Conservation (phyloP, 2,113 vertebrate genomes). For the Columba livia region DNA sequence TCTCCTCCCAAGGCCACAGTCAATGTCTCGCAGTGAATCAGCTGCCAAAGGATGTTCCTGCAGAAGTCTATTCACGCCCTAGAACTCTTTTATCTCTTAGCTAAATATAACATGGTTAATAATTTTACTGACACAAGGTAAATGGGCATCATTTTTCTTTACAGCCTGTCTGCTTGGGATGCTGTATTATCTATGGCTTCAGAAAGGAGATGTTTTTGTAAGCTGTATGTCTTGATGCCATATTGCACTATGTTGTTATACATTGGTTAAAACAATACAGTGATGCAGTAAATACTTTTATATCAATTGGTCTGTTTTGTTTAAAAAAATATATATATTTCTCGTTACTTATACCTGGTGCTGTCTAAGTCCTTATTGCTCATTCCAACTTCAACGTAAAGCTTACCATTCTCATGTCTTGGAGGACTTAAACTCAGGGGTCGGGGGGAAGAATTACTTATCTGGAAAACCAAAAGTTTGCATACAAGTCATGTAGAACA, state of each 20-base stretch:
- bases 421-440: not conserved
- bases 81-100: not conserved
- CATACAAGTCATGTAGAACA: not conserved
- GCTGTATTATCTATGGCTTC: not conserved
- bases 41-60: conserved; percentile 56
- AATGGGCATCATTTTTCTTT: not conserved
- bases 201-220: not conserved
- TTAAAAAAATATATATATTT: not conserved
- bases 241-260: not conserved
- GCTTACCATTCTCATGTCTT: not conserved
- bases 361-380: not conserved
- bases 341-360: not conserved
- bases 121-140: not conserved
- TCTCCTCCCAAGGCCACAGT: conserved; percentile 47
- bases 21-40: not conserved
- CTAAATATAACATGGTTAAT: conserved; percentile 14
- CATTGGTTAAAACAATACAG: not conserved
- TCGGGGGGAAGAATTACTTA: not conserved
- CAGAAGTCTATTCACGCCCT: conserved; percentile 7
- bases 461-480: not conserved
- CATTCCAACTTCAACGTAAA: not conserved
- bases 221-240: not conserved
- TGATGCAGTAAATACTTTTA: not conserved
- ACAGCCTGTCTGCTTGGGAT: not conserved
- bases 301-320: not conserved